Evolutionary conservation across 2,888 invertebrate species (phyloP), one percentile per base, ranked within the genome.

Genomic region (Ceriagrion tenellum): DNA sequence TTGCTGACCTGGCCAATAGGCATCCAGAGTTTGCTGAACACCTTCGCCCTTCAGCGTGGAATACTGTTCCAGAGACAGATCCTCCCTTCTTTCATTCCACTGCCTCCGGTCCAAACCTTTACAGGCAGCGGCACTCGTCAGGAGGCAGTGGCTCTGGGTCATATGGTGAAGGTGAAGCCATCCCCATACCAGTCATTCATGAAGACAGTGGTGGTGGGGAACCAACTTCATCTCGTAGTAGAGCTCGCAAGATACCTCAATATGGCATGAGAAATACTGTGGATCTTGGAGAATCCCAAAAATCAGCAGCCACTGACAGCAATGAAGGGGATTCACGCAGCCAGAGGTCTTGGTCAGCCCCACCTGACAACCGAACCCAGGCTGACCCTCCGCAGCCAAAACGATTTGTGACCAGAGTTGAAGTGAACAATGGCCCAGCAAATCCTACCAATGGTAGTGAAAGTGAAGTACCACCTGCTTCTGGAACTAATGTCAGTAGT

Each of bases 341-440:
- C 95, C 98, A 98, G 96, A 97, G 98, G 96, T 98, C 98, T 95
- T 98, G 98, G 97, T 98, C 98, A 96, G 98, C 98, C 56, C 98
- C 98, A 59, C 98, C 98, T 95, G 98, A 98, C 96, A 97, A 97
- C 96, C 97, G 97, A 69, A 95, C 95, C 95, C 96, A 96, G 95
- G 97, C 97, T 89, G 97, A 96, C 95, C 74, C 95, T 12, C 95
- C 96, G n/a, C 96, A 96, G 81, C 97, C 97, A 0, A 96, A 96
- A 30, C 96, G 96, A 20, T 96, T 96, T 95, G 96, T 96, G 35
- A 96, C 96, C 23, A 96, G 96, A 95, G 95, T 96, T 55, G 96
- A 96, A 95, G 96, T 96, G 55, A 96, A 96, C 95, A 97, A 96
- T 95, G 96, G 97, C 95, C 96, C 96, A 47, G 95, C 95, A 18